These are phyloP conservation scores for Takifugu ocellatus DNA, from an alignment of 2,797 vertebrate species.

Conservation along the genomic window DNA sequence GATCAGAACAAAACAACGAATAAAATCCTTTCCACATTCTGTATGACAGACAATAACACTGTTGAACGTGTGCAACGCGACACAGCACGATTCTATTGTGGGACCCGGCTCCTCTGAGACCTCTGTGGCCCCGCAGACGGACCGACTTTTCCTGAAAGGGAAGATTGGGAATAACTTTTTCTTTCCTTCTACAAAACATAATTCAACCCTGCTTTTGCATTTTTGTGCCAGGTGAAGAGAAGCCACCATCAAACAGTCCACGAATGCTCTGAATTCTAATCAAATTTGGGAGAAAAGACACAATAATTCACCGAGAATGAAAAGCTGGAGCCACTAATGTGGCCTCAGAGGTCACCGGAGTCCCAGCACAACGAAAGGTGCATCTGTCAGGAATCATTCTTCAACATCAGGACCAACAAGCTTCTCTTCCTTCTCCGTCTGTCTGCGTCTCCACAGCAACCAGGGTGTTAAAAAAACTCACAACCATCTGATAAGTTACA, in stretches of 20 bases:
- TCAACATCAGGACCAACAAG: slow-evolving; percentile 6
- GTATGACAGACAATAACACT: slow-evolving; percentile 58
- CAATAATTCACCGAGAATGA: slow-evolving; percentile 11
- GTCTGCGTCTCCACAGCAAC: slow-evolving; percentile 51
- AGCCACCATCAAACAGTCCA: too few species aligned
- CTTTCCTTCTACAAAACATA: background rate
- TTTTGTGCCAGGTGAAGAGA: too few species aligned
- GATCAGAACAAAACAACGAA: slow-evolving; percentile 41
- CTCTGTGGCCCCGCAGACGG: slow-evolving; percentile 28
- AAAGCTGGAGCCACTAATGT: too few species aligned
- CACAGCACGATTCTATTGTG: slow-evolving; percentile 30
- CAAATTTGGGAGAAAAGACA: slow-evolving; percentile 29
- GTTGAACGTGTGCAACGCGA: slow-evolving; percentile 42
- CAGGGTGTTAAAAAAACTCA: slow-evolving; percentile 44
- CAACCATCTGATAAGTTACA: slow-evolving; percentile 54
- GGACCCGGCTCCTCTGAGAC: slow-evolving; percentile 34
- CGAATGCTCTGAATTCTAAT: too few species aligned
- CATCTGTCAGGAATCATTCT: slow-evolving; percentile 18
- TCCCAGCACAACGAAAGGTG: slow-evolving; percentile 24
- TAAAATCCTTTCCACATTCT: slow-evolving; percentile 41
- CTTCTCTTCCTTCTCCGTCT: slow-evolving; percentile 32
- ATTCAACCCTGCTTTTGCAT: background rate
- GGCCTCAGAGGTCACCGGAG: slow-evolving; percentile 25
- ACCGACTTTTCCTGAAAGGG: slow-evolving; percentile 28
- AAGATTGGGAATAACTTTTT: background rate